These are phyloP conservation scores for Merluccius polli DNA, from an alignment of 2,797 vertebrate genomes.

Conservation along the genomic window DNA sequence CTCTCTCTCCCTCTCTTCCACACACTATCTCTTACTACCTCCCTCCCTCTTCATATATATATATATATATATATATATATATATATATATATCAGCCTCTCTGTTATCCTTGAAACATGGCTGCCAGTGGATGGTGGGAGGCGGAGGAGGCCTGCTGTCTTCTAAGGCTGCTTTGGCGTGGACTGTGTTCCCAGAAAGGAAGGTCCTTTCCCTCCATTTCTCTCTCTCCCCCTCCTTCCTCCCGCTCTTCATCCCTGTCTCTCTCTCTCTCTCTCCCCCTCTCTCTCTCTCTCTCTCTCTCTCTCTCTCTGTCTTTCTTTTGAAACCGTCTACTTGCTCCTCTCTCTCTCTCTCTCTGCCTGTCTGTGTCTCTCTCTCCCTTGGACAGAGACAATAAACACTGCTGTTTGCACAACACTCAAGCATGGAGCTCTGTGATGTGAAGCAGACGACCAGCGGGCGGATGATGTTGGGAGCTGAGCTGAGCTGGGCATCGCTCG, in stretches of 20 bases:
- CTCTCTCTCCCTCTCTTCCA: constrained; percentile 23
- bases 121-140: constrained; percentile 52
- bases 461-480: not conserved
- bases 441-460: constrained; percentile 37
- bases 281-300: not conserved
- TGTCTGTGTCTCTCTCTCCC: constrained; percentile 5
- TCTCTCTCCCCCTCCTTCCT: constrained; percentile 23
- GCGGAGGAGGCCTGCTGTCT: constrained; percentile 42
- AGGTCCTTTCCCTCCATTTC: constrained; percentile 21
- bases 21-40: no score
- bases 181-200: constrained; percentile 40
- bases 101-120: constrained; percentile 57
- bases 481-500: not conserved
- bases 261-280: not conserved
- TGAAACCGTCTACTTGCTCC: no score
- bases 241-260: constrained; percentile 15
- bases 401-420: constrained; percentile 47
- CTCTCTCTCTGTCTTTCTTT: not conserved
- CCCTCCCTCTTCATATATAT: not conserved
- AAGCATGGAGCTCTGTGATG: constrained; percentile 38
- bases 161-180: constrained; percentile 52
- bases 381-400: constrained; percentile 56
- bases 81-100: constrained; percentile 47
- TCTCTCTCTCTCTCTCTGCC: constrained; percentile 2
- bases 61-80: constrained; percentile 45